A percentile compares a stretch with the other conserved stretches of the same genome.
Evolutionary conservation across 2,888 invertebrate species (phyloP).

Genomic region (Epistrophe eligans): DNA sequence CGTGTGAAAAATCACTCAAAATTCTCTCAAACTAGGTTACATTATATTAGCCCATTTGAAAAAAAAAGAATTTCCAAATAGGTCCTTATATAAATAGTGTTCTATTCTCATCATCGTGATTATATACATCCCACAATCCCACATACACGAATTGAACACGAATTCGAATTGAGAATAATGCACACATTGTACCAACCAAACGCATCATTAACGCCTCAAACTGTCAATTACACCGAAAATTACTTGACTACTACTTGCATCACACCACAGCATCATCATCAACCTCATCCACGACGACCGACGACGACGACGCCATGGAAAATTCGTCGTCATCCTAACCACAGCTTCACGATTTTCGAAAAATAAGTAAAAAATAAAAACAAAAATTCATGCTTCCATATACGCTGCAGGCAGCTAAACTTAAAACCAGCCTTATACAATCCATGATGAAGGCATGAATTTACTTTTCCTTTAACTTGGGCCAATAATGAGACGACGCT

Average conservation of each 20-base stretch:
- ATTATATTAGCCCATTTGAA: conserved; percentile 12
- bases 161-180: conserved; percentile 60
- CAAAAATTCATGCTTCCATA: conserved; percentile 32
- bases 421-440: conserved; percentile 26
- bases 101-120: conserved; percentile 28
- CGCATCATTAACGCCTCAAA: conserved; percentile 77
- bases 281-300: conserved; percentile 19
- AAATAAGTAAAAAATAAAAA: conserved; percentile 2
- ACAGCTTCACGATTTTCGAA: conserved; percentile 71
- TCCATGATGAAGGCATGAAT: conserved; percentile 66
- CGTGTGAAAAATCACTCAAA: conserved; percentile 33
- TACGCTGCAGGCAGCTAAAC: conserved; percentile 42
- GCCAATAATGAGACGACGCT: conserved; percentile 73
- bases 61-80: conserved; percentile 17
- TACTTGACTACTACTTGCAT: conserved; percentile 75
- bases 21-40: conserved; percentile 27
- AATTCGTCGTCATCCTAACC: conserved; percentile 62
- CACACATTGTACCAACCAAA: conserved; percentile 78
- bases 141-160: conserved; percentile 39
- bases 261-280: conserved; percentile 62
- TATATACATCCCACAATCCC: conserved; percentile 38
- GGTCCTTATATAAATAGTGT: conserved; percentile 31
- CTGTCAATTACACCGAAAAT: conserved; percentile 76
- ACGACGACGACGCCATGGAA: conserved; percentile 44
- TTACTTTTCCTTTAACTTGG: conserved; percentile 66